phyloP scores from a whole-genome alignment of 1,140 invertebrate species.

The Drosophila tristis region DNA sequence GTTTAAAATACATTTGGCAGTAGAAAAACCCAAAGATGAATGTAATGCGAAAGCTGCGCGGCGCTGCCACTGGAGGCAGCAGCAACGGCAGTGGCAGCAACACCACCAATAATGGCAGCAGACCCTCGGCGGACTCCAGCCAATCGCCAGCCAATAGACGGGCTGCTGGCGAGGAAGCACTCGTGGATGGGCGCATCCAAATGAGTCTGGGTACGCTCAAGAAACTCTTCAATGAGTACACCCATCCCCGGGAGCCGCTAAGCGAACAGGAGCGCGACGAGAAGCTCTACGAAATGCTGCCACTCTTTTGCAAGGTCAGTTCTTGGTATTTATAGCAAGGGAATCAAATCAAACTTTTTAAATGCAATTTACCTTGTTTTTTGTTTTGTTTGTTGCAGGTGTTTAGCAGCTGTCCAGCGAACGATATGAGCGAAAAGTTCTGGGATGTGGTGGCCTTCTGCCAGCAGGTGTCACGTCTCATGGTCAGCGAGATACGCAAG shows the following conservation, averaged over 20 bases:
- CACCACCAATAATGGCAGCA: conserved; percentile 52
- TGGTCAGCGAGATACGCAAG: conserved; percentile 97
- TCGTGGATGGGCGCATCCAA: conserved; percentile 90
- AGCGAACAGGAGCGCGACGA: conserved; percentile 94
- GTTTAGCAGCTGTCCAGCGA: conserved; percentile 94
- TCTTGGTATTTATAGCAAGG: no score
- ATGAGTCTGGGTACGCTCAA: conserved; percentile 97
- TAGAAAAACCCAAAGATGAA: conserved; percentile 87
- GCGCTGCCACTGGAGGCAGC: conserved; percentile 84
- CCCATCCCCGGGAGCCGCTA: conserved; percentile 92
- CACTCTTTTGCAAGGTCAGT: conserved; percentile 97
- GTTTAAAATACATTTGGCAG: conserved; percentile 43
- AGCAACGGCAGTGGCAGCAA: conserved; percentile 63
- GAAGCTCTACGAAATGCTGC: conserved; percentile 98
- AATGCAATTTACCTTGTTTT: not conserved
- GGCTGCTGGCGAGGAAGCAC: conserved; percentile 78
- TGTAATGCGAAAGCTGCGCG: conserved; percentile 93
- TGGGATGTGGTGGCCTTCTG: conserved; percentile 96
- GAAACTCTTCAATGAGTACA: conserved; percentile 97
- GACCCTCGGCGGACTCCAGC: conserved; percentile 53
- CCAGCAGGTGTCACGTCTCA: conserved; percentile 96
- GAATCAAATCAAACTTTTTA: conserved; percentile 57
- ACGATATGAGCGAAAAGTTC: conserved; percentile 98
- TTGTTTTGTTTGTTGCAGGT: conserved; percentile 90
- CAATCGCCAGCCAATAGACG: conserved; percentile 50